phyloP scores from a whole-genome alignment of 2,113 vertebrate species.

The Odontesthes bonariensis region DNA sequence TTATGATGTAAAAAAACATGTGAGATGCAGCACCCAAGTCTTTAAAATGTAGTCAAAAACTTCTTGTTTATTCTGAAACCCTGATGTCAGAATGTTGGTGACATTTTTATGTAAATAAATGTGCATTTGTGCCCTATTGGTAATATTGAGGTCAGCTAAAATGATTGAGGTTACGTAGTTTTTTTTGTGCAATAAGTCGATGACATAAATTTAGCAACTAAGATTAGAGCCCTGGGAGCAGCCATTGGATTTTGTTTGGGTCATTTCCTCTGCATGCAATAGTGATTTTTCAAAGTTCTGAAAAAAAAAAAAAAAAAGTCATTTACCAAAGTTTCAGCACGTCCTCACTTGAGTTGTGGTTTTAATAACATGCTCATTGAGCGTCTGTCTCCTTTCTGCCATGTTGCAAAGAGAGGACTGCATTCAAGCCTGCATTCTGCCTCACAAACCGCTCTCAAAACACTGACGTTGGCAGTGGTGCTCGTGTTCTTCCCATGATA shows the following conservation, averaged over 20 bases:
- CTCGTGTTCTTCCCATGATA: neutral
- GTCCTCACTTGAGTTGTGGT: no score
- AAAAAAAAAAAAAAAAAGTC: no score
- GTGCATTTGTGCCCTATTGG: no score
- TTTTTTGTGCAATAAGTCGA: neutral
- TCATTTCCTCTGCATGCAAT: neutral
- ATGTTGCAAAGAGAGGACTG: neutral
- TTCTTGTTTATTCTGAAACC: no score
- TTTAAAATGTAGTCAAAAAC: no score
- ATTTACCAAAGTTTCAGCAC: no score
- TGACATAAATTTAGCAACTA: neutral
- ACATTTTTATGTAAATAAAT: no score
- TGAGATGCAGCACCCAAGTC: no score
- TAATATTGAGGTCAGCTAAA: no score
- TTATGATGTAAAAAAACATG: no score
- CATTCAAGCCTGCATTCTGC: neutral
- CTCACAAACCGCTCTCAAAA: neutral
- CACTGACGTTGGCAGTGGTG: neutral
- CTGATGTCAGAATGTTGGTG: no score
- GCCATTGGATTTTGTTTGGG: neutral
- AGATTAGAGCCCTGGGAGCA: neutral
- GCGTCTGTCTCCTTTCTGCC: neutral
- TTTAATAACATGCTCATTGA: neutral
- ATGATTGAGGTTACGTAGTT: no score
- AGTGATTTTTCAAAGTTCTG: neutral